Conservation (phyloP, 2,888 invertebrate species). For the Eupithecia centaureata region DNA sequence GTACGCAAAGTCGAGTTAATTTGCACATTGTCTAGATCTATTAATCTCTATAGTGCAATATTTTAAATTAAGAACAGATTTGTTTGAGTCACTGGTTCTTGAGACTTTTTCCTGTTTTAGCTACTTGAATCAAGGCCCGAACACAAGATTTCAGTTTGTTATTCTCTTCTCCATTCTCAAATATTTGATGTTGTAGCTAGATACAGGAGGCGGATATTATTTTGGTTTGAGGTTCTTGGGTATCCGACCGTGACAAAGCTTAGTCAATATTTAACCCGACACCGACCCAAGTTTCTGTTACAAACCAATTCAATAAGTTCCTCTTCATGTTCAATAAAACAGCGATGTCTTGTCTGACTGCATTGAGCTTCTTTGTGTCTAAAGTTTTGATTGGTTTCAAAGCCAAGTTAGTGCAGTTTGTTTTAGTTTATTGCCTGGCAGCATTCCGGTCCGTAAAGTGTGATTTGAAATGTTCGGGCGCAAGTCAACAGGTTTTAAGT, state of each 20-base stretch:
- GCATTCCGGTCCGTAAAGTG: conserved; percentile 13
- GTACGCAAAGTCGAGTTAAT: conserved; percentile 51
- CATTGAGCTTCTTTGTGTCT: conserved; percentile 63
- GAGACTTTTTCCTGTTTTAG: conserved; percentile 19
- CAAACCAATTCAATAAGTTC: conserved; percentile 66
- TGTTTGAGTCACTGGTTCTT: conserved; percentile 27
- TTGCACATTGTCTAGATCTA: too few relatives aligned
- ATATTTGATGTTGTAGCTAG: conserved; percentile 17
- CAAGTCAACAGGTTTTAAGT: conserved; percentile 27
- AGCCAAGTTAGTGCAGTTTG: conserved; percentile 53
- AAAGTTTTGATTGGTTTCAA: conserved; percentile 74
- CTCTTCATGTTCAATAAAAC: conserved; percentile 66
- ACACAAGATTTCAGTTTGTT: neutral
- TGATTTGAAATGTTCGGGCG: conserved; percentile 21
- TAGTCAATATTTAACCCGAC: conserved; percentile 59
- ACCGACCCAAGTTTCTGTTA: conserved; percentile 58
- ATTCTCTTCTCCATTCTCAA: conserved; percentile 3
- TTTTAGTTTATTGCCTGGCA: conserved; percentile 44
- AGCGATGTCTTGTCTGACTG: conserved; percentile 64
- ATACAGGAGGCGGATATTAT: conserved; percentile 27
- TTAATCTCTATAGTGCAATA: too few relatives aligned
- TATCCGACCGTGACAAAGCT: conserved; percentile 42
- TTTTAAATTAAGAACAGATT: too few relatives aligned
- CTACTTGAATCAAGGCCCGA: conserved; percentile 10
- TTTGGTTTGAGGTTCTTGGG: conserved; percentile 40